Evolutionary conservation across 1,140 invertebrate species (phyloP), one percentile per base, ranked within the genome.

Genomic region (Brachionus koreanus): DNA sequence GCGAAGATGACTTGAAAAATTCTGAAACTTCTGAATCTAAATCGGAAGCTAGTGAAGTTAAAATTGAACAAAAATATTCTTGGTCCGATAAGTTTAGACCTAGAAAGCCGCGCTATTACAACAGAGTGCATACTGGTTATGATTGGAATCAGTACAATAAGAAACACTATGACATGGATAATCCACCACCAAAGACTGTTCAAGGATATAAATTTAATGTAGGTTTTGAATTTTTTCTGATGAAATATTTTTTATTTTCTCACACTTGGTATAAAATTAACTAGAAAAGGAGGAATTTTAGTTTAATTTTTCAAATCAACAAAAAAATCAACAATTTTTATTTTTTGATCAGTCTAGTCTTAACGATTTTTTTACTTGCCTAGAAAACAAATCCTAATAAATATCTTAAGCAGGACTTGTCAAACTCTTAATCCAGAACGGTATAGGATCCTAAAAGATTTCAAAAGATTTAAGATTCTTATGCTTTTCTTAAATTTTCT

Each of bases 101-200:
- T 0, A 89, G 97, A 23, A 99, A 99, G 88, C 97, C 97, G 1
- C 89, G 97, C 75, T 99, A 98, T 89, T 98, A 99, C 88, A 99
- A 99, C 90, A 91, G 96, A 83, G 90, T 91, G 3, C 90, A 91
- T 83, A 91, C 91, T n/a, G 95, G 98, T 5, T 99, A 99, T 89
- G 97, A 99, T 87, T 99, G 98, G 98, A 99, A 99, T 89, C 99
- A 99, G 87, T 99, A 99, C 87, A 99, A 99, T 90, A 97, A 99
- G 89, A 99, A 97, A 16, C 97, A 99, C 90, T 99, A 99, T 88
- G 97, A 99, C 87, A 97, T 98, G 92, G 98, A 99, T 88, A 99
- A 99, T 91, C 97, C 98, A 46, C 98, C 98, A 16, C 98, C 98
- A 0, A 99, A 99, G 90, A 98, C 99, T 86, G 98, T 99, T 0